Conservation (phyloP, 1,140 invertebrate genomes). For the Psix sp. region DNA sequence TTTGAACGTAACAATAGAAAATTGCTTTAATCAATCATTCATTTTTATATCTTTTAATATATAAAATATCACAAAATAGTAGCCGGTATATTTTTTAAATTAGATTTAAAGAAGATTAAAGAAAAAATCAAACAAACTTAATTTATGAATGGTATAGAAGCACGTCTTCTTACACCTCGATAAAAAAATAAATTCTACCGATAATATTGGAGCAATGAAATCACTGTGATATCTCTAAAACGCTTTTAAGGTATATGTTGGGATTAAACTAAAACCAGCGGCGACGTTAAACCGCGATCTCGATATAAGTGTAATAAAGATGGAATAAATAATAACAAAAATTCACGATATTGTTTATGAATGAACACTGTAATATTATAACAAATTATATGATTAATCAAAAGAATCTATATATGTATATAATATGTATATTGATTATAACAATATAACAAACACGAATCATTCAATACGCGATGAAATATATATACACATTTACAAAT, state of each 20-base stretch:
- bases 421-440: slow-evolving; percentile 61
- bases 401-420: slow-evolving; percentile 64
- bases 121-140: slow-evolving; percentile 16
- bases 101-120: slow-evolving; percentile 2
- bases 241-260: slow-evolving; percentile 75
- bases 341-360: slow-evolving; percentile 68
- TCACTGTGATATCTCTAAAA: slow-evolving; percentile 78
- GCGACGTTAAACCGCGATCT: slow-evolving; percentile 52
- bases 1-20: too few species aligned
- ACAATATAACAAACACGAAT: slow-evolving; percentile 47
- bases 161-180: slow-evolving; percentile 50
- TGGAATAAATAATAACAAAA: slow-evolving; percentile 57
- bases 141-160: slow-evolving; percentile 25
- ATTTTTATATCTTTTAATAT: too few species aligned
- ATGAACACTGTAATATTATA: slow-evolving; percentile 57
- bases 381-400: slow-evolving; percentile 65
- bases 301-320: slow-evolving; percentile 56
- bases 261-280: slow-evolving; percentile 63
- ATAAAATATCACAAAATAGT: too few species aligned
- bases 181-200: slow-evolving; percentile 71
- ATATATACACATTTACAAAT: slow-evolving; percentile 38
- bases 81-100: slow-evolving; percentile 6
- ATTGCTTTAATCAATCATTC: too few species aligned
- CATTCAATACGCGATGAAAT: slow-evolving; percentile 33
- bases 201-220: slow-evolving; percentile 78